Evolutionary conservation across 1,140 invertebrate genomes (phyloP), one percentile per base, ranked within the genome.

Genomic region (Tetramorium simillimum): DNA sequence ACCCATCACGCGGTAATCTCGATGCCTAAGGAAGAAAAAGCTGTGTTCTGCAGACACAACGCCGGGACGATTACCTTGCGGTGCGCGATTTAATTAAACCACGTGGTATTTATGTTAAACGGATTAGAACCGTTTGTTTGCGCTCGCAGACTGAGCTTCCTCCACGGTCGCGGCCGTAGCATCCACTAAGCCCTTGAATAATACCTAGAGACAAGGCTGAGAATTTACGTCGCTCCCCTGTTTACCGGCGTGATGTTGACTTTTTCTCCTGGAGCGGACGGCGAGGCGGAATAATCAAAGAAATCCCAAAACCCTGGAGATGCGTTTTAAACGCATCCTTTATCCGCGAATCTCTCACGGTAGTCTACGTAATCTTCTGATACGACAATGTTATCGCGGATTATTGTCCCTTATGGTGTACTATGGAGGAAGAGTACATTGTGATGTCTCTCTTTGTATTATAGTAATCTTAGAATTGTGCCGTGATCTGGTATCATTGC

Each of bases 71-170:
- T 43, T 84, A 87, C 51, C 80, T 89, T 40, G 69, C 70, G 81
- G 80, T 73, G 76, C 37, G 84, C 65, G 87, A 91, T 93, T 93
- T 91, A 92, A 93, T 92, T 92, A 92, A 92, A 93, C 84, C 76
- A 86, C 77, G 85, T 86, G 85, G 85, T 89, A 92, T 92, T 92
- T 92, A 92, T 91, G 91, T 89, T 93, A 92, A 92, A 93, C 88
- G 92, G 92, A 92, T 93, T 92, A 92, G 92, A 92, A 82, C 67
- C 91, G 87, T 90, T 92, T 93, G 92, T 92, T 93, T 92, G 89
- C 76, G 86, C 88, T 87, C 69, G 70, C 85, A 88, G 75, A 69
- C 82, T 70, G 63, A 77, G 72, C 75, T 88, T 81, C 51, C 73
- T 77, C 70, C 60, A 73, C 72, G 70, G 82, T 86, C 87, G 81